Conservation (phyloP, 2,888 invertebrate genomes). For the Seira musarum region DNA sequence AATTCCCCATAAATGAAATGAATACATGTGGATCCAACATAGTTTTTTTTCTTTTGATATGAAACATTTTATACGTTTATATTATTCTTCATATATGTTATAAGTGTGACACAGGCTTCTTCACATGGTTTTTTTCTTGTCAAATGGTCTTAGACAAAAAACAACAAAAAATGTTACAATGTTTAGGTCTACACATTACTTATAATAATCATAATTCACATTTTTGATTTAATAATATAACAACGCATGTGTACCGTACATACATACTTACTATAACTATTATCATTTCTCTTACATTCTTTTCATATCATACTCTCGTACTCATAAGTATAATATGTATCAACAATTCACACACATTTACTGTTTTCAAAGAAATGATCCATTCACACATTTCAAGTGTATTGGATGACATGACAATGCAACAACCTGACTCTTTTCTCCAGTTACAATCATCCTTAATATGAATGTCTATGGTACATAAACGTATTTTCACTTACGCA, state of each 20-base stretch:
- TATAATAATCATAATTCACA: slow-evolving; percentile 15
- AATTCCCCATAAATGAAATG: background rate
- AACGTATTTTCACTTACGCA: too few relatives aligned
- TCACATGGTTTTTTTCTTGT: slow-evolving; percentile 39
- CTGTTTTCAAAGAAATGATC: too few relatives aligned
- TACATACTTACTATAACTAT: background rate
- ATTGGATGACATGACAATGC: too few relatives aligned
- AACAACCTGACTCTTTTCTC: too few relatives aligned
- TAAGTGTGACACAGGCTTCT: slow-evolving; percentile 59
- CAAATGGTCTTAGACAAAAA: slow-evolving; percentile 52
- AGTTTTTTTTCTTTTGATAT: slow-evolving; percentile 1
- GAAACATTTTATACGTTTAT: slow-evolving; percentile 5
- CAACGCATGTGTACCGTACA: background rate
- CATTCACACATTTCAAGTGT: too few relatives aligned
- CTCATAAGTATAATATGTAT: too few relatives aligned
- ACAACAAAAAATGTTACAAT: slow-evolving; percentile 22
- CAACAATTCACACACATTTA: too few relatives aligned
- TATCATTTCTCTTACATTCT: too few relatives aligned
- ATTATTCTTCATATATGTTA: background rate
- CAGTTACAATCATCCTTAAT: too few relatives aligned
- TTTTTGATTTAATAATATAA: background rate
- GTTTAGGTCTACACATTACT: slow-evolving; percentile 32
- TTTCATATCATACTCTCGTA: too few relatives aligned
- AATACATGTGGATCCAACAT: background rate
- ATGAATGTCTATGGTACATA: too few relatives aligned